Evolutionary conservation across 2,797 vertebrate species (phyloP).

Genomic region (Rousettus madagascariensis): DNA sequence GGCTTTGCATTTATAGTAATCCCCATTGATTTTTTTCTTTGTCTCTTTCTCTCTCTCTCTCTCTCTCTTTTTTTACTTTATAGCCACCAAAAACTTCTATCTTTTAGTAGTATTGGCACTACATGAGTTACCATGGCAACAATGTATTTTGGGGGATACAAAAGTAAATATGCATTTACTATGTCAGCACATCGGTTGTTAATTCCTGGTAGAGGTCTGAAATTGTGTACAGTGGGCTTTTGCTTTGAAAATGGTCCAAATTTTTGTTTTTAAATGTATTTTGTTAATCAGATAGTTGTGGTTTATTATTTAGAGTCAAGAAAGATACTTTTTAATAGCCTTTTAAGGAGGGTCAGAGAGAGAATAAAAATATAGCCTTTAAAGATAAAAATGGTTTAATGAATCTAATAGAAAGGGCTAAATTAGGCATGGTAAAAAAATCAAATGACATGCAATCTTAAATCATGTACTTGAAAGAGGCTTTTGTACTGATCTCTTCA

Average conservation of each 20-base stretch:
- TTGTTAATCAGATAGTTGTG: conserved; percentile 63
- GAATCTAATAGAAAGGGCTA: background rate
- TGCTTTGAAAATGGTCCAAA: conserved; percentile 68
- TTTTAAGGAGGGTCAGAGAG: background rate
- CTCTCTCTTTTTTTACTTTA: background rate
- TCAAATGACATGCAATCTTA: background rate
- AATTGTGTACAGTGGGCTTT: conserved; percentile 31
- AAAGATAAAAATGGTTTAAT: conserved; percentile 30
- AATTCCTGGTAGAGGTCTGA: conserved; percentile 51
- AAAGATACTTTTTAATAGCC: conserved; percentile 44
- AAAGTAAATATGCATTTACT: conserved; percentile 66
- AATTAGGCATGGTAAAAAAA: background rate
- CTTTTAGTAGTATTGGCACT: conserved; percentile 16
- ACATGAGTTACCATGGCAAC: conserved; percentile 69
- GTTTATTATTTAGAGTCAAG: conserved; percentile 47
- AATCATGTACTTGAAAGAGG: background rate
- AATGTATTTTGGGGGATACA: conserved; percentile 55
- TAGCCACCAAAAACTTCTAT: conserved; percentile 29
- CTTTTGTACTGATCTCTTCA: background rate
- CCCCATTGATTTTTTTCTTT: conserved; percentile 11
- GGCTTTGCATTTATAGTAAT: conserved; percentile 50
- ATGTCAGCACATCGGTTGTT: conserved; percentile 54
- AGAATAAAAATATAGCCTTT: conserved; percentile 14
- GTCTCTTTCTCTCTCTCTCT: background rate
- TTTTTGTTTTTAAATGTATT: conserved; percentile 70